These are phyloP conservation scores for Acipenser ruthenus DNA, from an alignment of 2,797 vertebrate species.

Conservation along the genomic window DNA sequence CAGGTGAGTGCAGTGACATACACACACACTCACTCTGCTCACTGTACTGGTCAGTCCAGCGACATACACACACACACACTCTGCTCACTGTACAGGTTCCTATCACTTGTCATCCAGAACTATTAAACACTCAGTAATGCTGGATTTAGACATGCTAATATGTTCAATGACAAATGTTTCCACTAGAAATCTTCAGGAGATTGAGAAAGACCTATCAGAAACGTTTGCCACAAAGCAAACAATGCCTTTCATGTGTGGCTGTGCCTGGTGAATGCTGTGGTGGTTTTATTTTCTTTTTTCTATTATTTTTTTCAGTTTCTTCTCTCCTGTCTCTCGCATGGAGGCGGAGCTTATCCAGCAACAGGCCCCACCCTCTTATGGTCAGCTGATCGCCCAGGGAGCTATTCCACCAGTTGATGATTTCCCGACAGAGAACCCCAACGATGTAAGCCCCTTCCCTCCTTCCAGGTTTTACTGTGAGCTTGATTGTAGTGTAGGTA, in stretches of 20 bases:
- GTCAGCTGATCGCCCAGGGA: constrained; percentile 84
- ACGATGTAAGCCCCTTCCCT: constrained; percentile 58
- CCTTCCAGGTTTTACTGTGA: background rate
- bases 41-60: background rate
- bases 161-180: no score
- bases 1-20: constrained; percentile 41
- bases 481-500: background rate
- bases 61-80: background rate
- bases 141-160: no score
- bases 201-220: no score
- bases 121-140: no score
- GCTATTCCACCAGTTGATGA: constrained; percentile 85
- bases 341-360: constrained; percentile 82
- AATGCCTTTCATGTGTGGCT: background rate
- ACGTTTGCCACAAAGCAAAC: no score
- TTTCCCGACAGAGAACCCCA: constrained; percentile 82
- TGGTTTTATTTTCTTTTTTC: constrained; percentile 4
- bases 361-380: constrained; percentile 84
- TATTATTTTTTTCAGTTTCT: constrained; percentile 52
- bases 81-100: background rate
- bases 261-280: background rate
- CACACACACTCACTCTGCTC: background rate
- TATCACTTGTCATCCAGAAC: no score
- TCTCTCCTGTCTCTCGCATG: constrained; percentile 75
- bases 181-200: no score